phyloP scores from a whole-genome alignment of 1,140 invertebrate genomes.

The Drosophila kikkawai region DNA sequence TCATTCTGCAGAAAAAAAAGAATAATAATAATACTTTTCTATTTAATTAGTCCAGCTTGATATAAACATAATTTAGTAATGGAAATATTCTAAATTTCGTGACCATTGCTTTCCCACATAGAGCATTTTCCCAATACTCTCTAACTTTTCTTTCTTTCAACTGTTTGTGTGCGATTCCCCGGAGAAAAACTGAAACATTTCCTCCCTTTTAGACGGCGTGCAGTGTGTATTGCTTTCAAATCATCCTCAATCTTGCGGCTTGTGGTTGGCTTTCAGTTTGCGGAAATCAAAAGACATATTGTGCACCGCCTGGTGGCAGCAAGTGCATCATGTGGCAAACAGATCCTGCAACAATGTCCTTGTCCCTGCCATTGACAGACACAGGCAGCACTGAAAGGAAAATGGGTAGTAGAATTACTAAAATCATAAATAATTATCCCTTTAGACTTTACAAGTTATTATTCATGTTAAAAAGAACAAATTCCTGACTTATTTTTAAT shows the following conservation, averaged over 20 bases:
- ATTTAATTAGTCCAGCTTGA: background rate
- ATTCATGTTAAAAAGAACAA: too few species aligned
- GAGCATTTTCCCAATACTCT: background rate
- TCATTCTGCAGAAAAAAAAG: background rate
- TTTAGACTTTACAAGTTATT: too few species aligned
- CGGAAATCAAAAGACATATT: constrained; percentile 77
- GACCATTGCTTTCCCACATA: background rate
- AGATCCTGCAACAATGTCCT: constrained; percentile 56
- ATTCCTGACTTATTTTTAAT: background rate
- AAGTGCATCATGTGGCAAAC: constrained; percentile 74
- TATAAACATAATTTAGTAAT: background rate
- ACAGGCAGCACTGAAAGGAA: constrained; percentile 4
- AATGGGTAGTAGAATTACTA: background rate
- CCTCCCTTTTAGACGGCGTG: constrained; percentile 9
- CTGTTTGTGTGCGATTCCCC: background rate
- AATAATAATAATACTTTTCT: background rate
- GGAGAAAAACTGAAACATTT: constrained; percentile 5
- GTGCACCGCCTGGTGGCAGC: constrained; percentile 47
- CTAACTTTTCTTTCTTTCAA: background rate
- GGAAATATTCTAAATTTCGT: background rate
- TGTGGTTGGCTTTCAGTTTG: constrained; percentile 57
- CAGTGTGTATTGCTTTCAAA: constrained; percentile 42
- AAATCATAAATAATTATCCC: too few species aligned
- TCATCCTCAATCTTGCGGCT: constrained; percentile 42
- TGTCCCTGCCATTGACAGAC: constrained; percentile 58